Conservation (phyloP, 2,888 invertebrate species). For the Oasisia sp. region DNA sequence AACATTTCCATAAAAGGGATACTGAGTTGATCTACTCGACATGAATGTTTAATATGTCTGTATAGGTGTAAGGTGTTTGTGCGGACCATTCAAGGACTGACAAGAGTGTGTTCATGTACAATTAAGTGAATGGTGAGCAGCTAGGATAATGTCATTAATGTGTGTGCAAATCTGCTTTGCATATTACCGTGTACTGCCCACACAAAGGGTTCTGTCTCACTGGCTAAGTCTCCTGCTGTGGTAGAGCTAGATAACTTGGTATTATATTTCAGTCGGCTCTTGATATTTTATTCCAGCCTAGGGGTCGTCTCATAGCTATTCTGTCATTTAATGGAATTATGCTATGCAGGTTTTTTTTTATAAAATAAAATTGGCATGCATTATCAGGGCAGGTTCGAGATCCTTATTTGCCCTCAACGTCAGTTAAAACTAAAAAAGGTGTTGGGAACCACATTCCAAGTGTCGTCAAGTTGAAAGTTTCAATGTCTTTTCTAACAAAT, state of each 20-base stretch:
- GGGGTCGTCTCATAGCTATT: neutral
- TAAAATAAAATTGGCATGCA: too few species aligned
- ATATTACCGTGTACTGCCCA: neutral
- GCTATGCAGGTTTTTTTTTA: too few species aligned
- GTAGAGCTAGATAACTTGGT: neutral
- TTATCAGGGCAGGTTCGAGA: too few species aligned
- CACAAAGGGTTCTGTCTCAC: neutral
- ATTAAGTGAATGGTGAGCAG: neutral
- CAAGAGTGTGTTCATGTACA: conserved; percentile 17
- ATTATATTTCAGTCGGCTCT: neutral
- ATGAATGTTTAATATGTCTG: neutral
- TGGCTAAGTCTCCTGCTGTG: neutral
- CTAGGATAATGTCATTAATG: neutral
- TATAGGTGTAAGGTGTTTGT: neutral
- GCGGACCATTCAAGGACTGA: neutral
- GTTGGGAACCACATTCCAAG: too few species aligned
- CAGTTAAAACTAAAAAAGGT: too few species aligned
- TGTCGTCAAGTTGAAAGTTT: too few species aligned
- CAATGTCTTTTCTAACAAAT: too few species aligned
- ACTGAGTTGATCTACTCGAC: neutral
- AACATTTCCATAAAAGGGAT: neutral
- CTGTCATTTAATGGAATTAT: neutral
- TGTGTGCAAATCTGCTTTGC: neutral
- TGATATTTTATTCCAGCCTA: neutral
- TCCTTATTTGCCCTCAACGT: too few species aligned